phyloP scores from a whole-genome alignment of 2,888 invertebrate genomes.

The Hirtodrosophila cameraria region DNA sequence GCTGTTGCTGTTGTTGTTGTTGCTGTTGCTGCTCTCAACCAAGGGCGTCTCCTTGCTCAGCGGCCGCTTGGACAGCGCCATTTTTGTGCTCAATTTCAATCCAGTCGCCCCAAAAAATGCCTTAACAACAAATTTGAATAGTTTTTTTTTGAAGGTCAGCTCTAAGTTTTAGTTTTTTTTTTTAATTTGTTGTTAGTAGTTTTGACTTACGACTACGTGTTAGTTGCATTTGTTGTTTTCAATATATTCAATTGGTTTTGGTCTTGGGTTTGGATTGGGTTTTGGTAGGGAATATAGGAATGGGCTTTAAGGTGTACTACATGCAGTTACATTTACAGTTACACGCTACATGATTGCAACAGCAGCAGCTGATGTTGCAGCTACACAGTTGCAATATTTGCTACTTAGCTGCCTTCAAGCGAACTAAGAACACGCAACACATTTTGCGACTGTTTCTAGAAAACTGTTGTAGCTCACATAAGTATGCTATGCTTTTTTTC shows the following conservation, averaged over 20 bases:
- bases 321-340: too few species aligned
- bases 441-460: too few species aligned
- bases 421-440: too few species aligned
- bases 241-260: background rate
- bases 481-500: constrained; percentile 12
- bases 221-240: constrained; percentile 17
- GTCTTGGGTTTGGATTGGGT: background rate
- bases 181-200: constrained; percentile 41
- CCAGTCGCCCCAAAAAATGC: constrained; percentile 39
- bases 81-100: constrained; percentile 46
- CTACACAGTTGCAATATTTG: background rate
- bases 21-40: constrained; percentile 77
- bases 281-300: background rate
- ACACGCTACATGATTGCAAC: too few species aligned
- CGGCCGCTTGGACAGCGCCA: constrained; percentile 84
- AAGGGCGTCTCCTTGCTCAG: constrained; percentile 83
- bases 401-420: too few species aligned
- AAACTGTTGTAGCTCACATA: too few species aligned
- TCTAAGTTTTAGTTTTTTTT: constrained; percentile 21
- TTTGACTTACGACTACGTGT: constrained; percentile 46
- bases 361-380: too few species aligned
- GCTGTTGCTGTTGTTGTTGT: constrained; percentile 47
- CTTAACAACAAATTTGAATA: constrained; percentile 51
- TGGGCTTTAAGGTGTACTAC: background rate
- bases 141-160: constrained; percentile 33